Conservation (phyloP, 30 jellyfish, hydroid and myxozoan genomes). For the Chrysaora quinquecirrha region DNA sequence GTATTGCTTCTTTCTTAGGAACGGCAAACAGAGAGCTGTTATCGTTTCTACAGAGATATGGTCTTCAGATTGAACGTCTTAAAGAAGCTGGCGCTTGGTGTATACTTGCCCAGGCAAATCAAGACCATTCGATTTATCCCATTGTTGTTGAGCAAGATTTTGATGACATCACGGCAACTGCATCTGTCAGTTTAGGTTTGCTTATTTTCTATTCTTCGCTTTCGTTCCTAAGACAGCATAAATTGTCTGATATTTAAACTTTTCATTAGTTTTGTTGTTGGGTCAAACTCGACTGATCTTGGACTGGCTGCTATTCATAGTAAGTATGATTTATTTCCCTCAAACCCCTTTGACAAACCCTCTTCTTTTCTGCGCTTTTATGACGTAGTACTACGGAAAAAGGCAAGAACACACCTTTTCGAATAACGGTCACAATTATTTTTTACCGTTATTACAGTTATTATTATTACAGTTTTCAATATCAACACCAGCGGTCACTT, state of each 20-base stretch:
- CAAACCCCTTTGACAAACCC: too few species aligned
- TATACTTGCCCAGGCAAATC: slow-evolving; percentile 28
- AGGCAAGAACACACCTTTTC: too few species aligned
- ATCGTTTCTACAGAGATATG: slow-evolving; percentile 5
- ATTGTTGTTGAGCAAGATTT: slow-evolving; percentile 16
- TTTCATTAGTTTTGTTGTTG: background rate
- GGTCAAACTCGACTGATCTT: background rate
- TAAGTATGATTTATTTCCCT: too few species aligned
- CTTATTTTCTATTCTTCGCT: background rate
- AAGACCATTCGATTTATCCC: background rate
- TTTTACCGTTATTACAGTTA: too few species aligned
- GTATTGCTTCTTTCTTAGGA: too few species aligned
- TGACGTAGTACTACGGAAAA: too few species aligned
- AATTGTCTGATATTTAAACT: background rate
- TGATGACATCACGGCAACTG: background rate
- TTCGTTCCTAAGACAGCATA: background rate
- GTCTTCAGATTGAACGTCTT: background rate
- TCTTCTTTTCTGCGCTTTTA: too few species aligned
- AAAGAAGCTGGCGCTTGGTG: slow-evolving; percentile 55
- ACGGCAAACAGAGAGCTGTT: slow-evolving; percentile 10
- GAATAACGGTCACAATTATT: too few species aligned
- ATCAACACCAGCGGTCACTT: too few species aligned
- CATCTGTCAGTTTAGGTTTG: slow-evolving; percentile 26
- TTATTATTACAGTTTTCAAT: too few species aligned
- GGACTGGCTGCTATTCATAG: too few species aligned